phyloP scores from a whole-genome alignment of 1,140 invertebrate species.

The Leptestheria dahalacensis region DNA sequence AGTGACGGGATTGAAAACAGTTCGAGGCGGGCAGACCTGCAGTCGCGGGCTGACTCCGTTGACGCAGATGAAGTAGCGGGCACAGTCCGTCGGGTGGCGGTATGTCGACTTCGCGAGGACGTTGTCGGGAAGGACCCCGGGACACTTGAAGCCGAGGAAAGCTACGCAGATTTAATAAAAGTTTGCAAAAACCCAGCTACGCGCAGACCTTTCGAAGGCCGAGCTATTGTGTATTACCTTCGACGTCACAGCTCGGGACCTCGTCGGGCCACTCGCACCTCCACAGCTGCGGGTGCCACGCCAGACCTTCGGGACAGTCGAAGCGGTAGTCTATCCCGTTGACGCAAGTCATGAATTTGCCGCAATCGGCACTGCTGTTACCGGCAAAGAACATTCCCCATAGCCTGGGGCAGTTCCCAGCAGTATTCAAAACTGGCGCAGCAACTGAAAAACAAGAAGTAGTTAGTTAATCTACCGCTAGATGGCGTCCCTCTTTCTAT shows the following conservation, averaged over 20 bases:
- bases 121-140: conserved; percentile 21
- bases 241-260: conserved; percentile 21
- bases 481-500: not conserved
- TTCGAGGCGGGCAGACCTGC: conserved; percentile 63
- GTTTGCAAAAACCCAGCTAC: not conserved
- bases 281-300: conserved; percentile 20
- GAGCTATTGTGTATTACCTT: conserved; percentile 15
- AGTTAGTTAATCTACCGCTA: not conserved
- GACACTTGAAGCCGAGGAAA: conserved; percentile 50
- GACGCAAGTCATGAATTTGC: conserved; percentile 21
- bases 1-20: conserved; percentile 67
- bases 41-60: conserved; percentile 69
- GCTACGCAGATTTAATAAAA: conserved; percentile 27
- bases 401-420: conserved; percentile 35
- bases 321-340: conserved; percentile 19
- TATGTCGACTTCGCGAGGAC: not conserved
- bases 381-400: conserved; percentile 21
- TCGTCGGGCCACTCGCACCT: conserved; percentile 24
- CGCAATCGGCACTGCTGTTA: conserved; percentile 17
- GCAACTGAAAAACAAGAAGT: too few species aligned
- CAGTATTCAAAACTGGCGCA: too few species aligned
- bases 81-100: conserved; percentile 47
- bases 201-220: not conserved
- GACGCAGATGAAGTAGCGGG: conserved; percentile 76
- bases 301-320: conserved; percentile 24